A percentile compares a stretch with the other conserved stretches of the same genome.
phyloP scores from a whole-genome alignment of 2,797 vertebrate species.

The Argya squamiceps region DNA sequence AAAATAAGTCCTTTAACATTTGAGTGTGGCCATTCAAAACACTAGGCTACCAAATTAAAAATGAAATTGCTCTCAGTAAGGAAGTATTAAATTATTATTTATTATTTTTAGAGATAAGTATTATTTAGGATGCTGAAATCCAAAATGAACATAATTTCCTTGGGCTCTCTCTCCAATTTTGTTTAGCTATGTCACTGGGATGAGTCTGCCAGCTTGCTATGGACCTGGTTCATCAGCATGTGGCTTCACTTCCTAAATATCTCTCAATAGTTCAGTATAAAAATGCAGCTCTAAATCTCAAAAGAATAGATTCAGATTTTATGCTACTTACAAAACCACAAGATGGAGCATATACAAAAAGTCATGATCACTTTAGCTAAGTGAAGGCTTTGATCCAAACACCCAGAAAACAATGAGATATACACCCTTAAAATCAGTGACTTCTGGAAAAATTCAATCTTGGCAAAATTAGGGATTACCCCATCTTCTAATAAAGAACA shows the following conservation, averaged over 20 bases:
- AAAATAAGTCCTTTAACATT: neutral
- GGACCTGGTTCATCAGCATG: neutral
- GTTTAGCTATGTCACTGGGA: neutral
- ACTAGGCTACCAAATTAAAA: neutral
- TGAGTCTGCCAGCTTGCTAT: neutral
- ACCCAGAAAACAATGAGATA: neutral
- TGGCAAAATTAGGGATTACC: neutral
- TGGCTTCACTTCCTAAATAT: neutral
- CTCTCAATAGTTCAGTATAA: neutral
- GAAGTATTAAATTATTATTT: neutral
- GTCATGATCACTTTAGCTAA: neutral
- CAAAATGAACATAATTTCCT: neutral
- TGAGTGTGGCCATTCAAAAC: neutral
- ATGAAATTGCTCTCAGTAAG: neutral
- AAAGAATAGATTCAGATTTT: neutral
- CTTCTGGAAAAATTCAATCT: neutral
- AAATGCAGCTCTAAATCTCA: neutral
- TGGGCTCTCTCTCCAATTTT: neutral
- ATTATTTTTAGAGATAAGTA: neutral
- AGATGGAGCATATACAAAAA: neutral
- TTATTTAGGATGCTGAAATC: neutral
- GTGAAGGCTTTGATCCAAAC: neutral
- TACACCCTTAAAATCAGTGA: neutral
- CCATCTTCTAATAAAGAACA: neutral
- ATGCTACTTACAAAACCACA: neutral